phyloP scores from a whole-genome alignment of 2,888 invertebrate species.

The Bruchidius siliquastri region DNA sequence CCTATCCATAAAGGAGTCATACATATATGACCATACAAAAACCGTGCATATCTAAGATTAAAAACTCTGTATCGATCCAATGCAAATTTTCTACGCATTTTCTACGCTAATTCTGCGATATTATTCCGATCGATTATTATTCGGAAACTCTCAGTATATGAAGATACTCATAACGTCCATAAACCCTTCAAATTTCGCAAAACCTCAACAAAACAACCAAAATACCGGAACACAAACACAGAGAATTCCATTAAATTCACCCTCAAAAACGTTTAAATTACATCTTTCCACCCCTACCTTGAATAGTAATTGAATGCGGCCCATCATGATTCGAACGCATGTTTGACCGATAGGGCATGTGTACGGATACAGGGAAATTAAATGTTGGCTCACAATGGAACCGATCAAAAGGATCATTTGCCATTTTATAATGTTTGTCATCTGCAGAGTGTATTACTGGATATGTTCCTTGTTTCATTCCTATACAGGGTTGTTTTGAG shows the following conservation, averaged over 20 bases:
- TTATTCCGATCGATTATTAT: no score
- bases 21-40: no score
- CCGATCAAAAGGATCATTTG: not conserved
- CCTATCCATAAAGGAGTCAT: no score
- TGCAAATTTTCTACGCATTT: no score
- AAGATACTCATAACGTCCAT: no score
- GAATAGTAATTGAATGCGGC: not conserved
- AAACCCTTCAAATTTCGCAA: no score
- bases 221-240: not conserved
- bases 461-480: not conserved
- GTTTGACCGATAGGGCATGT: not conserved
- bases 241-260: not conserved
- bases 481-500: no score
- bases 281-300: not conserved
- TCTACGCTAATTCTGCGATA: no score
- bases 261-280: not conserved
- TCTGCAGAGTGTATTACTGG: not conserved
- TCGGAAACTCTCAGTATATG: no score
- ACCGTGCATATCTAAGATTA: no score
- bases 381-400: not conserved
- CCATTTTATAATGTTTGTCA: not conserved
- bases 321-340: not conserved
- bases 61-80: no score
- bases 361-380: not conserved
- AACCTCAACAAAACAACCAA: not conserved